A percentile compares a stretch with the other conserved stretches of the same genome.
phyloP scores from a whole-genome alignment of 2,888 invertebrate genomes.

The Melolontha melolontha region DNA sequence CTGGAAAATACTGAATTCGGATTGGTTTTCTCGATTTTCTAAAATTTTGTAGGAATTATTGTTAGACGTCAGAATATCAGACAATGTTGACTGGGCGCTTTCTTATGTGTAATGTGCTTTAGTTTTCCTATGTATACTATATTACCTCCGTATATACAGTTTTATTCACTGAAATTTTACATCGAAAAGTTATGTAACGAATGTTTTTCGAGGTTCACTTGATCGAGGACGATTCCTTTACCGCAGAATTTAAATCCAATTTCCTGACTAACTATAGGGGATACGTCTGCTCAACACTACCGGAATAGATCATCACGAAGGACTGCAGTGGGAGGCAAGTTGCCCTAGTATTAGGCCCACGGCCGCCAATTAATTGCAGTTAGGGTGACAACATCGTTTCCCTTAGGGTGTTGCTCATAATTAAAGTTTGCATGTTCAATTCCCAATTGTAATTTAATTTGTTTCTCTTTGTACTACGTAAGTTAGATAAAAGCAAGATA shows the following conservation, averaged over 20 bases:
- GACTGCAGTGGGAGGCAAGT: slow-evolving; percentile 39
- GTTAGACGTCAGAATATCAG: no score
- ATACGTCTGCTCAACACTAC: slow-evolving; percentile 56
- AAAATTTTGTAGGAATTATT: no score
- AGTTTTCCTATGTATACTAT: no score
- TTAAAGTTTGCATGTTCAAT: slow-evolving; percentile 26
- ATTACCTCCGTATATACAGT: no score
- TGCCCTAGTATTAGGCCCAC: slow-evolving; percentile 4
- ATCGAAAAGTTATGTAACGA: slow-evolving; percentile 25
- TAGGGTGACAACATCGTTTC: slow-evolving; percentile 28
- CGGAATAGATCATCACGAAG: slow-evolving; percentile 57
- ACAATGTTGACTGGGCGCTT: no score
- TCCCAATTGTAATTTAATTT: slow-evolving; percentile 33
- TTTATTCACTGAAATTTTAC: background rate
- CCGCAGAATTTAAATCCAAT: slow-evolving; percentile 56
- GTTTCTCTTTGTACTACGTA: slow-evolving; percentile 23
- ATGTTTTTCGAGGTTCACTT: slow-evolving; percentile 15
- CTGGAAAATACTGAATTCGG: no score
- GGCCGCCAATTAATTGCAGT: slow-evolving; percentile 34
- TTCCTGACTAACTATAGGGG: slow-evolving; percentile 56
- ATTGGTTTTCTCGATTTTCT: no score
- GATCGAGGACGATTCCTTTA: slow-evolving; percentile 20
- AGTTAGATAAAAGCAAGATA: background rate
- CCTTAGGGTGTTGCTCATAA: slow-evolving; percentile 24
- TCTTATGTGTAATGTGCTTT: no score